Conservation (phyloP, 2,797 vertebrate species). For the Melanotaenia maccullochi region DNA sequence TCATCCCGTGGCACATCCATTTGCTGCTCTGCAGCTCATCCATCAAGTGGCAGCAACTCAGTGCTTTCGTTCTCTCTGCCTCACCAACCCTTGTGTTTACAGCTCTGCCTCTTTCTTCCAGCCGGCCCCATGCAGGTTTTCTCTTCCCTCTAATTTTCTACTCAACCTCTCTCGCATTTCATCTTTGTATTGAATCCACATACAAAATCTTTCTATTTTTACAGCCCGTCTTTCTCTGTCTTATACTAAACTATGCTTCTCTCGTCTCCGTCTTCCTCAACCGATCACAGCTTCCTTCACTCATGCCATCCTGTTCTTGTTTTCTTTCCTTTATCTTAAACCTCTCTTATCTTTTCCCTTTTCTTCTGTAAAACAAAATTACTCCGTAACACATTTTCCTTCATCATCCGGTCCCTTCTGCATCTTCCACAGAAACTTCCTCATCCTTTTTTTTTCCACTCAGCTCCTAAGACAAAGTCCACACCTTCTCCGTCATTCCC, state of each 20-base stretch:
- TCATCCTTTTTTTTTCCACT: constrained; percentile 22
- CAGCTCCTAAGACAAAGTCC: constrained; percentile 4
- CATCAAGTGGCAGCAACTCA: constrained; percentile 31
- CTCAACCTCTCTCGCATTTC: constrained; percentile 57
- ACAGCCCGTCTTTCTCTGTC: neutral
- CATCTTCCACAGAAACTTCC: neutral
- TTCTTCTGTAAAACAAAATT: constrained; percentile 27
- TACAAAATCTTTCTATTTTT: constrained; percentile 54
- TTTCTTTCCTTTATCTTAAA: neutral
- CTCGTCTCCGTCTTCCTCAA: constrained; percentile 5
- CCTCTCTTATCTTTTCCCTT: neutral
- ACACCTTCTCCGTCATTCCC: constrained; percentile 29
- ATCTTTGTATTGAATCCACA: constrained; percentile 43
- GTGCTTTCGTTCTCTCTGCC: constrained; percentile 35
- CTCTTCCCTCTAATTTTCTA: constrained; percentile 73
- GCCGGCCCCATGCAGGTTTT: constrained; percentile 66
- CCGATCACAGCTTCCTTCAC: neutral
- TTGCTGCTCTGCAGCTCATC: constrained; percentile 34
- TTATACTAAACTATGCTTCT: neutral
- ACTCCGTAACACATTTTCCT: neutral
- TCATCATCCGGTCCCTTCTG: constrained; percentile 1
- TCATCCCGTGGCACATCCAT: constrained; percentile 48
- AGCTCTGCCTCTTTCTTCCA: constrained; percentile 59
- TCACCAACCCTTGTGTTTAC: constrained; percentile 57
- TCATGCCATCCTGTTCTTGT: neutral